Evolutionary conservation across 2,888 invertebrate genomes (phyloP), one percentile per base, ranked within the genome.

Genomic region (Protonemura montana): DNA sequence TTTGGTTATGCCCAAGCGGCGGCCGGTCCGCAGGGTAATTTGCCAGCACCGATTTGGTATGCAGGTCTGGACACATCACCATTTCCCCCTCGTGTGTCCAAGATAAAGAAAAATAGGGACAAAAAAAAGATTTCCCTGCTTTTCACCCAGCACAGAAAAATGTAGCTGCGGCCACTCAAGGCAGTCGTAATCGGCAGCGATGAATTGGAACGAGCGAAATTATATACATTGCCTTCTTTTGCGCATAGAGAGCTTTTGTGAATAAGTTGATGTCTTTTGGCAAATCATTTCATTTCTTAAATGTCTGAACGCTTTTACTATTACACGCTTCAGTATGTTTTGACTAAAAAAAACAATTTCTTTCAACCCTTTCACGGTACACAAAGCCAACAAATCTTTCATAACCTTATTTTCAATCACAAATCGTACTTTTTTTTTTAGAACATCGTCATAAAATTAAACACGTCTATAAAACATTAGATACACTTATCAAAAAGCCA

Each of bases 11-110:
- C 25, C 10, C 77, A 25, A 76, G 28, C 82, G 83, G 42, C 81
- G 87, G 85, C 82, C 85, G 87, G 29, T 82, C 87, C 76, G 77
- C 85, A 81, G 85, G 85, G 76, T 86, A 85, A 87, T 87, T 87
- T 85, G 86, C 41, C 35, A 82, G 85, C 87, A 76, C n/a, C 6
- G 59, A 82, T 85, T 87, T 85, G 85, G 85, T 82, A 87, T 87
- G 87, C 87, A 87, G 85, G 87, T 87, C 87, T 85, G 81, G 21
- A 27, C 41, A 42, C 80, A 30, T 59, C 6, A 35, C 81, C 59
- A 25, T 26, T 35, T 27, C 78, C 85, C 85, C 76, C 76, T 13
- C 29, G 76, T 13, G 41, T 13, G 59, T 10, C 59, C 16, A 25
- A 85, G 59, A 59, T 59, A 59, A 59, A 30, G 30, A 81, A n/a